Evolutionary conservation across 2,113 vertebrate genomes (phyloP).

Genomic region (Sturnus vulgaris): DNA sequence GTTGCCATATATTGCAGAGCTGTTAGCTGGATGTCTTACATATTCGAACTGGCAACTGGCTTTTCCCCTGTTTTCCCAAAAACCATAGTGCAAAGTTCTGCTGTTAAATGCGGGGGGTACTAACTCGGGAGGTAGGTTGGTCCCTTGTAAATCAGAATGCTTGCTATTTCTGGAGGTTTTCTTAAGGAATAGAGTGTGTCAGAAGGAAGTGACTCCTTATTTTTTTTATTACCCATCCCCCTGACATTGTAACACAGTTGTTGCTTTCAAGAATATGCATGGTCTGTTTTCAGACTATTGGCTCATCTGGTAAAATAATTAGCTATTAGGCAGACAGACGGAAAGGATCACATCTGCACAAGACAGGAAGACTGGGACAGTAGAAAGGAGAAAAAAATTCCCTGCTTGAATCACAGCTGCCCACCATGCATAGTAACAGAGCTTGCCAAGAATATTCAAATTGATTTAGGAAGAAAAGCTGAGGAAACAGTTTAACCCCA

Average conservation of each 20-base stretch:
- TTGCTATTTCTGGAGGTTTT: neutral
- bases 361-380: conserved; percentile 63
- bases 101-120: neutral
- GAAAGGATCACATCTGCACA: conserved; percentile 65
- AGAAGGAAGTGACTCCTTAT: neutral
- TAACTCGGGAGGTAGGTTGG: neutral
- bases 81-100: neutral
- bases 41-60: neutral
- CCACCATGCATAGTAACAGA: conserved; percentile 50
- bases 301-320: conserved; percentile 71
- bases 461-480: conserved; percentile 67
- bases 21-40: neutral
- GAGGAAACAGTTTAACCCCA: conserved; percentile 60
- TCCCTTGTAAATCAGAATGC: neutral
- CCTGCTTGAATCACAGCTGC: conserved; percentile 64
- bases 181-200: neutral
- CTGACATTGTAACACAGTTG: neutral
- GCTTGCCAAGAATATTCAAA: conserved; percentile 62
- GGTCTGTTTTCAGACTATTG: conserved; percentile 52
- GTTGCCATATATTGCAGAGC: neutral
- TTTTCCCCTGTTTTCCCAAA: neutral
- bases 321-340: conserved; percentile 63
- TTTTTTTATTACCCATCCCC: neutral
- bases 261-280: conserved; percentile 57
- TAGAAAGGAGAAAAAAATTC: conserved; percentile 1